phyloP scores from a whole-genome alignment of 64 coral and sea anemone species.

The Actinia tenebrosa region DNA sequence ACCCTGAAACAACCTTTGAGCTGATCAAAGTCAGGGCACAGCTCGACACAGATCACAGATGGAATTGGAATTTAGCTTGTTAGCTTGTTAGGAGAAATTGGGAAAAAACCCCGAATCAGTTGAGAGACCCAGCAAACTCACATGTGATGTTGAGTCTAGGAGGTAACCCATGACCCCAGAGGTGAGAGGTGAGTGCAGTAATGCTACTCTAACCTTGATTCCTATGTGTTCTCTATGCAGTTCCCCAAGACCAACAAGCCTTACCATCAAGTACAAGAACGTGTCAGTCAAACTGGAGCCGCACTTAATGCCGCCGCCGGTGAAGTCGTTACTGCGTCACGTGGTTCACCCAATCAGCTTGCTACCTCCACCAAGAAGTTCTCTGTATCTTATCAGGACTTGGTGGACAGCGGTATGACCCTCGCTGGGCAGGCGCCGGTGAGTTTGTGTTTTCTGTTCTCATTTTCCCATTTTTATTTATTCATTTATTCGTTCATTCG shows the following conservation, averaged over 20 bases:
- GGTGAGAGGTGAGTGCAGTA: too few relatives aligned
- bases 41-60: too few relatives aligned
- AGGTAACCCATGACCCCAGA: too few relatives aligned
- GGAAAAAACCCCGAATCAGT: too few relatives aligned
- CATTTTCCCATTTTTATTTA: background rate
- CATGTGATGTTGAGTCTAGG: too few relatives aligned
- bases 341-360: constrained; percentile 91
- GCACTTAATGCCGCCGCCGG: constrained; percentile 84
- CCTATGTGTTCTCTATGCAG: constrained; percentile 10
- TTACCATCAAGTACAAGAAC: constrained; percentile 87
- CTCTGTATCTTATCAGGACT: constrained; percentile 82
- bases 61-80: too few relatives aligned
- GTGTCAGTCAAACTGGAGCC: constrained; percentile 80
- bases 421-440: constrained; percentile 94
- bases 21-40: too few relatives aligned
- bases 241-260: constrained; percentile 72
- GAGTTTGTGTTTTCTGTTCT: background rate
- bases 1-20: too few relatives aligned
- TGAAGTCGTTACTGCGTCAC: constrained; percentile 87
- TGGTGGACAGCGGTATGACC: constrained; percentile 79
- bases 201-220: background rate
- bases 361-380: constrained; percentile 95
- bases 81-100: too few relatives aligned
- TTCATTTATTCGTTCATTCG: too few relatives aligned
- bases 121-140: too few relatives aligned